Conservation (phyloP, 1,140 invertebrate genomes). For the Metaphire vulgaris region DNA sequence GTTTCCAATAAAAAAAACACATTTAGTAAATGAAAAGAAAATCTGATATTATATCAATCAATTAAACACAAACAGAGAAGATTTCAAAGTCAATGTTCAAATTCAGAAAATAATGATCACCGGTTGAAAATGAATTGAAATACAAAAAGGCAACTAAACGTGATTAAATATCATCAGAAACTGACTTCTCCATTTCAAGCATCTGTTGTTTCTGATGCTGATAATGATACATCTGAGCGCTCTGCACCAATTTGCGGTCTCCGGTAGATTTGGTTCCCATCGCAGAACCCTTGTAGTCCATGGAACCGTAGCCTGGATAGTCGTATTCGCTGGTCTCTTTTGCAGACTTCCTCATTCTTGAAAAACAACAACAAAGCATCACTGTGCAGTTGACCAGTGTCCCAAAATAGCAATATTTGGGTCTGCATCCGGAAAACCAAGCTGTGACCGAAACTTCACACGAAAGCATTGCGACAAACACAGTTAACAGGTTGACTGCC, state of each 20-base stretch:
- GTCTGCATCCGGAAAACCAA: no score
- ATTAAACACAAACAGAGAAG: not conserved
- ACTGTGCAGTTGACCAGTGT: no score
- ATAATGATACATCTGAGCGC: conserved; percentile 97
- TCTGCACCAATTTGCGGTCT: conserved; percentile 86
- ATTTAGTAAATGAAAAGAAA: not conserved
- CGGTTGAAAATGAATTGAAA: not conserved
- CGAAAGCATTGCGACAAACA: no score
- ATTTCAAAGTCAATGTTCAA: not conserved
- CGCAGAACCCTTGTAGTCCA: conserved; percentile 72
- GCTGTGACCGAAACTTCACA: no score
- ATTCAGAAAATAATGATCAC: not conserved
- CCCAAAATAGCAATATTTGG: no score
- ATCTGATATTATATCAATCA: not conserved
- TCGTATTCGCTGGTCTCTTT: conserved; percentile 90
- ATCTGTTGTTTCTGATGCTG: conserved; percentile 98
- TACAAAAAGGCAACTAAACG: not conserved
- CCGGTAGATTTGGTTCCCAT: conserved; percentile 58
- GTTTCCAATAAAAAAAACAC: not conserved
- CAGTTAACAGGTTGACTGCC: no score
- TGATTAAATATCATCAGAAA: no score
- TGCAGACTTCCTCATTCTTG: conserved; percentile 74
- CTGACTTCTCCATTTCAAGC: conserved; percentile 59
- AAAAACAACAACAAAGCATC: no score
- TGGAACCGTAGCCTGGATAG: conserved; percentile 92